Conservation (phyloP, 2,797 vertebrate species). For the Halcyon smyrnensis region DNA sequence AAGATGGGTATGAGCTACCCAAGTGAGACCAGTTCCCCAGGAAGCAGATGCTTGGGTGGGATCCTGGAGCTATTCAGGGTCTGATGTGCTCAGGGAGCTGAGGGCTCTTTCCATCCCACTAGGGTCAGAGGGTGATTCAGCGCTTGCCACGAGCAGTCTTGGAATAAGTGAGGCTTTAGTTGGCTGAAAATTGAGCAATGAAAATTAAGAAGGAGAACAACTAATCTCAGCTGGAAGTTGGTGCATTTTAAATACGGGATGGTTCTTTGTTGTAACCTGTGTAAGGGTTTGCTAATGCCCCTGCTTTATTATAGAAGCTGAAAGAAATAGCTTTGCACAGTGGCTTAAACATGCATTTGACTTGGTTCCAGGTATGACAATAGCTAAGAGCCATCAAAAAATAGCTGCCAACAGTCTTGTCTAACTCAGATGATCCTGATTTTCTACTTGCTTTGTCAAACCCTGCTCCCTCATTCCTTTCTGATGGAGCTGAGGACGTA, state of each 20-base stretch:
- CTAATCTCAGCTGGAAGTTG: not conserved
- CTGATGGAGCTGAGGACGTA: not conserved
- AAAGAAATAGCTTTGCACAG: constrained; percentile 1
- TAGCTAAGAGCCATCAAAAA: constrained; percentile 6
- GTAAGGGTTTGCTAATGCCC: not conserved
- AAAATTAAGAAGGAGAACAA: rapidly evolving
- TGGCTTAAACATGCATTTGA: not conserved
- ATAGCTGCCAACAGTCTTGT: not conserved
- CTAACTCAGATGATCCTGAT: not conserved
- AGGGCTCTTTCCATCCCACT: not conserved
- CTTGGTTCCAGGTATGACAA: constrained; percentile 32
- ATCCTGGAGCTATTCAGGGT: not conserved
- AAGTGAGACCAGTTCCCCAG: not conserved
- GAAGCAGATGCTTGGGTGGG: not conserved
- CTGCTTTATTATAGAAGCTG: not conserved
- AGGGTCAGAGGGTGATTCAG: not conserved
- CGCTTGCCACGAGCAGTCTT: rapidly evolving
- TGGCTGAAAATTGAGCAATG: not conserved
- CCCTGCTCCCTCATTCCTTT: not conserved
- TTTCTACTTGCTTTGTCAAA: not conserved
- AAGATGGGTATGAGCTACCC: not conserved
- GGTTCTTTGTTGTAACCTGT: not conserved
- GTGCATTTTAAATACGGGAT: not conserved
- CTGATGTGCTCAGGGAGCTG: not conserved
- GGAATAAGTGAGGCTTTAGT: not conserved